phyloP scores from a whole-genome alignment of 2,797 vertebrate species.

The Acanthurus tractus region DNA sequence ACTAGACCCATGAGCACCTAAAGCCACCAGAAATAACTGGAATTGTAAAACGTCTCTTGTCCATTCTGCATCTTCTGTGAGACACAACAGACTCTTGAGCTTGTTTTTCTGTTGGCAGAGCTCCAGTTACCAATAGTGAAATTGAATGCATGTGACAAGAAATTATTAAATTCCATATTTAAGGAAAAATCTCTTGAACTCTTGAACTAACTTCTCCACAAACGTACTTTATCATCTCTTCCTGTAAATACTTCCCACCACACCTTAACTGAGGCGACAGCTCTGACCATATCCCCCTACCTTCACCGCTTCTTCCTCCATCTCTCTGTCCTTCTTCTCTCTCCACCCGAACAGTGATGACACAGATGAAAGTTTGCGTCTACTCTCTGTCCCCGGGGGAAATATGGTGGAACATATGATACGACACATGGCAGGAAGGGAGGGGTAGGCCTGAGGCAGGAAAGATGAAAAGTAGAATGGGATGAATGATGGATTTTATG shows the following conservation, averaged over 20 bases:
- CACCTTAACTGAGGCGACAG: slow-evolving; percentile 40
- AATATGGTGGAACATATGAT: slow-evolving; percentile 66
- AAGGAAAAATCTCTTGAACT: background rate
- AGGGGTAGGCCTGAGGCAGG: slow-evolving; percentile 43
- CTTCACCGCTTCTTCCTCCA: slow-evolving; percentile 20
- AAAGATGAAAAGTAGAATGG: slow-evolving; percentile 49
- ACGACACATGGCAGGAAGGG: slow-evolving; percentile 62
- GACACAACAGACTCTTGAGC: background rate
- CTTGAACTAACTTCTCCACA: background rate
- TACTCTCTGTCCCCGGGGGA: slow-evolving; percentile 38
- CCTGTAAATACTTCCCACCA: slow-evolving; percentile 20
- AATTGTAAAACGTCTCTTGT: background rate
- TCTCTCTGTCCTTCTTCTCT: slow-evolving; percentile 14
- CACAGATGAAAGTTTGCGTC: slow-evolving; percentile 64
- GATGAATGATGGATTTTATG: slow-evolving; percentile 66
- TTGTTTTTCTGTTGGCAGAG: background rate
- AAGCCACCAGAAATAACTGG: slow-evolving; percentile 19
- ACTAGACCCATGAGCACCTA: slow-evolving; percentile 27
- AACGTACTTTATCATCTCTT: background rate
- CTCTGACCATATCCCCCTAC: slow-evolving; percentile 18
- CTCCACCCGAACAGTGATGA: slow-evolving; percentile 65
- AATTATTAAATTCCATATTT: background rate
- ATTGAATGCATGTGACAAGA: background rate
- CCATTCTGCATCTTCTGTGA: background rate
- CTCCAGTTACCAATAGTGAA: slow-evolving; percentile 1